Conservation (phyloP, 1,140 invertebrate genomes). For the Tetragnatha versicolor region DNA sequence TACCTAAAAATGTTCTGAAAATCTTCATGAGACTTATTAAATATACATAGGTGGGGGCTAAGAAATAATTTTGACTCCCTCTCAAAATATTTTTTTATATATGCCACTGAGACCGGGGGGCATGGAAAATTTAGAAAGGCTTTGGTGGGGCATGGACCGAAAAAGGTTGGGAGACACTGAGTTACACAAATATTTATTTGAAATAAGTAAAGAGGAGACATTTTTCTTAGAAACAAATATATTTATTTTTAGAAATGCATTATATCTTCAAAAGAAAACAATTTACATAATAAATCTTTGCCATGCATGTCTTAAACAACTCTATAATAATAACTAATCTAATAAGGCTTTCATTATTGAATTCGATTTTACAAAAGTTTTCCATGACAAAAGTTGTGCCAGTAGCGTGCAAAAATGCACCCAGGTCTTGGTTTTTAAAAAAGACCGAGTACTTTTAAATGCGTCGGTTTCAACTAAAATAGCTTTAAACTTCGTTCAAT, state of each 20-base stretch:
- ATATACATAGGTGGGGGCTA: too few relatives aligned
- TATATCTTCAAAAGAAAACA: conserved; percentile 50
- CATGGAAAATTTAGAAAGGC: too few relatives aligned
- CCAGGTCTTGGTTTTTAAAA: conserved; percentile 46
- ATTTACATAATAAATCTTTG: conserved; percentile 56
- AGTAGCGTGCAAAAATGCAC: conserved; percentile 50
- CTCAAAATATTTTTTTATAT: too few relatives aligned
- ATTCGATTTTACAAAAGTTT: conserved; percentile 54
- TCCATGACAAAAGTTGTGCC: conserved; percentile 53
- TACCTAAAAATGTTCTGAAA: too few relatives aligned
- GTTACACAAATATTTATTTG: too few relatives aligned
- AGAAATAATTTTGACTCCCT: too few relatives aligned
- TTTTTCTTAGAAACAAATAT: conserved; percentile 51
- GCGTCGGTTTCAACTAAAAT: conserved; percentile 50
- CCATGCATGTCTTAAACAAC: conserved; percentile 55
- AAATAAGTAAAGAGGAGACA: not conserved
- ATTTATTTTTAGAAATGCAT: conserved; percentile 56
- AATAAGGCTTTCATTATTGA: conserved; percentile 53
- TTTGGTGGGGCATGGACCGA: too few relatives aligned
- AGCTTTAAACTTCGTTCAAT: conserved; percentile 51
- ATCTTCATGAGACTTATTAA: too few relatives aligned
- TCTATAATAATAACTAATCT: conserved; percentile 56
- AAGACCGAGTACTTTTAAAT: conserved; percentile 50
- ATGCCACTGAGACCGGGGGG: too few relatives aligned
- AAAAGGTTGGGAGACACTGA: too few relatives aligned